Evolutionary conservation across 2,113 vertebrate species (phyloP), one percentile per base, ranked within the genome.

Genomic region (Caracal caracal): DNA sequence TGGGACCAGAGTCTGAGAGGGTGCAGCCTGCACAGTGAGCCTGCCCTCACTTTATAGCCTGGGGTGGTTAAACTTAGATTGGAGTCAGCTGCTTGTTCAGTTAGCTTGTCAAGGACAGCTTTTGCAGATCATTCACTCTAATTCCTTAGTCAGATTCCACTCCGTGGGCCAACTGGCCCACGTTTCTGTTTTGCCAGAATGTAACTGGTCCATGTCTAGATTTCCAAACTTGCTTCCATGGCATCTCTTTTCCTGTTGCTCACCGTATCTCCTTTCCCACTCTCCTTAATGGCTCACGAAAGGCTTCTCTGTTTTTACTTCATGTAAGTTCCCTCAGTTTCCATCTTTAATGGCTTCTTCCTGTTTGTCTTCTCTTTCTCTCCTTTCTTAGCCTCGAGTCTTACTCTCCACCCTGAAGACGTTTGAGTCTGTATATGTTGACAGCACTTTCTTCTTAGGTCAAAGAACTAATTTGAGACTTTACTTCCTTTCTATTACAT

Each of bases 391-490:
- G 8, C 5, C 66, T 20, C 7, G 13, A 1, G 13, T 47, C 70
- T 76, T 15, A 9, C 35, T 17, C 47, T 51, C 28, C 35, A 2
- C 9, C 35, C n/a, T 1, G 9, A 40, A 16, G 76, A 24, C 12
- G 1, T 35, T n/a, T 0, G 2, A 26, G 8, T 30, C 47, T 43
- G 35, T 30, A 16, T 56, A 3, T 12, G 17, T 30, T 10, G 13
- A n/a, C 9, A 10, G 19, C 24, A 28, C 43, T 30, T 49, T 71
- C n/a, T 51, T 92, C 20, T 26, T 3, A n/a, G 19, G 68, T 92
- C 40, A 73, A 33, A 49, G 68, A 79, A 26, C 75, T 35, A 81
- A 71, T 40, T 68, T 70, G 20, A 91, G 59, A 35, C 40, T 86
- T 68, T 28, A 37, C 7, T 91, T 53, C 20, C 28, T 35, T 59